Conservation (phyloP, 2,113 vertebrate genomes). For the Plecturocebus donacophilus region DNA sequence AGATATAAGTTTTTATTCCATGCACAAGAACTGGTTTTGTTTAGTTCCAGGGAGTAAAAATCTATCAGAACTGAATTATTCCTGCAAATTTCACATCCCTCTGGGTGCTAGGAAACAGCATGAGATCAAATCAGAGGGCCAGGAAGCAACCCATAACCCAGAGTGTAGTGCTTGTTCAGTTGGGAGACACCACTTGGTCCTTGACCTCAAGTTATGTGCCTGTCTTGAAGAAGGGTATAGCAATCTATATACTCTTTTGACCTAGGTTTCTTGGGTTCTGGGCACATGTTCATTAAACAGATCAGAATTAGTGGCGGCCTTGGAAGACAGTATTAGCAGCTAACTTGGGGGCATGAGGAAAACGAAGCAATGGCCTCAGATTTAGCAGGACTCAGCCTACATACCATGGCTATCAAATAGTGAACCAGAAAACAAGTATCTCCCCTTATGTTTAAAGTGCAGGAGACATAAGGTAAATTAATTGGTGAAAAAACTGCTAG, state of each 20-base stretch:
- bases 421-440: conserved; percentile 11
- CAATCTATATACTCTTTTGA: not conserved
- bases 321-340: not conserved
- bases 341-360: not conserved
- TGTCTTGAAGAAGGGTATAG: not conserved
- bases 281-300: not conserved
- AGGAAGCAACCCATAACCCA: not conserved
- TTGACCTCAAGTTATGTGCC: not conserved
- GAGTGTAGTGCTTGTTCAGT: not conserved
- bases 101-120: not conserved
- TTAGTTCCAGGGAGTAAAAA: conserved; percentile 29
- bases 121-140: not conserved
- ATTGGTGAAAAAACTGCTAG: not conserved
- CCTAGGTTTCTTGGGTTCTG: not conserved
- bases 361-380: not conserved
- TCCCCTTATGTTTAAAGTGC: conserved; percentile 36
- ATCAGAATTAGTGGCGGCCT: not conserved
- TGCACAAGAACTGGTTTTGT: not conserved
- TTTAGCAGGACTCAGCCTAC: not conserved
- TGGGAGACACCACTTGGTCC: not conserved
- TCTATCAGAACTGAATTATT: not conserved
- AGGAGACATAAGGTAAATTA: not conserved
- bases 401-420: not conserved
- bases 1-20: not conserved
- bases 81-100: not conserved